Evolutionary conservation across 35 echinoderm and acorn worm species (phyloP).

Genomic region (Amphiura filiformis): DNA sequence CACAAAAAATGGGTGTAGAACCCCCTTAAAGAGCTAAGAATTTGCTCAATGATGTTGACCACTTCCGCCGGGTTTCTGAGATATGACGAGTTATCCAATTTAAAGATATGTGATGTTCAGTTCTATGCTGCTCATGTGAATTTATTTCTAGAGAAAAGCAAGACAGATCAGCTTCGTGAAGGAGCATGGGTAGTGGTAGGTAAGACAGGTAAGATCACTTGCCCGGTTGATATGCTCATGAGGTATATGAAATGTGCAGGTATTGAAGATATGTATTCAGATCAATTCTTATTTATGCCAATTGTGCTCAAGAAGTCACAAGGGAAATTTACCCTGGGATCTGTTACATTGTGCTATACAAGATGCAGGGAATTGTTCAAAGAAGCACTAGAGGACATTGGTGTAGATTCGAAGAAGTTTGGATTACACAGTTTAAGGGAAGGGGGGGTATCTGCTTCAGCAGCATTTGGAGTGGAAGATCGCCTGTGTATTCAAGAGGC

Average conservation of each 20-base stretch:
- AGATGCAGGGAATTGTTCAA: constrained; percentile 49
- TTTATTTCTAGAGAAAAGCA: constrained; percentile 12
- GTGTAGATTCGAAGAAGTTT: constrained; percentile 17
- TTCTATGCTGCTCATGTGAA: not conserved
- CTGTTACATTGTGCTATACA: constrained; percentile 24
- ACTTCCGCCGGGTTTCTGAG: constrained; percentile 11
- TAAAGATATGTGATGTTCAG: not conserved
- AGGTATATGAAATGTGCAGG: not conserved
- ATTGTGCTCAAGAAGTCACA: not conserved
- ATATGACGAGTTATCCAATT: not conserved
- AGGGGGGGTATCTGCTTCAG: constrained; percentile 53
- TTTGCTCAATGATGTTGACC: constrained; percentile 1
- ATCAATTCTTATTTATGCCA: constrained; percentile 5
- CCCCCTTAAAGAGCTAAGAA: not conserved
- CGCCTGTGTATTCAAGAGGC: constrained; percentile 37
- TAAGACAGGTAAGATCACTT: not conserved
- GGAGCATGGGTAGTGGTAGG: constrained; percentile 30
- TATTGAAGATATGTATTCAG: not conserved
- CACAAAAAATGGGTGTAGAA: too few species aligned
- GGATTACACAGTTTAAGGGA: constrained; percentile 50
- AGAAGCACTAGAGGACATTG: constrained; percentile 4
- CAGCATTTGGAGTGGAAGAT: constrained; percentile 25
- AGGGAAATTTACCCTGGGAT: not conserved
- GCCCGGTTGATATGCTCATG: constrained; percentile 11
- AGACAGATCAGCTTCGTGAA: constrained; percentile 29